Evolutionary conservation across 2,888 invertebrate genomes (phyloP).

Genomic region (Arrhopalites spinosus): DNA sequence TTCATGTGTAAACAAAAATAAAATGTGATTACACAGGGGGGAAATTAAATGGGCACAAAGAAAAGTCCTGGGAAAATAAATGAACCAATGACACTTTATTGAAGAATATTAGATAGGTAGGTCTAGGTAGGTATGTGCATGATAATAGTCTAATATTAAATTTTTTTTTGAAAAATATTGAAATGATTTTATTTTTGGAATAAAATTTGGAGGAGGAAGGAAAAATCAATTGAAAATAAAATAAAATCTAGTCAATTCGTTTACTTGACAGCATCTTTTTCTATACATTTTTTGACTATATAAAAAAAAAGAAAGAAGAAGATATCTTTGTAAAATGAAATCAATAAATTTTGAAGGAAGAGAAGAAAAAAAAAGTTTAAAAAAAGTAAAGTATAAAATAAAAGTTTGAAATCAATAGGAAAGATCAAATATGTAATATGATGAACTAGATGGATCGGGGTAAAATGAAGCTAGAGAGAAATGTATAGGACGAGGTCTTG

Average conservation of each 20-base stretch:
- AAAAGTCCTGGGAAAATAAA: neutral
- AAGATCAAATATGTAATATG: conserved; percentile 30
- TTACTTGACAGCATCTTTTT: neutral
- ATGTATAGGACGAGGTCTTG: neutral
- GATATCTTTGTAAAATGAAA: conserved; percentile 16
- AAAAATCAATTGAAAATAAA: conserved; percentile 2
- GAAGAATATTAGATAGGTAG: neutral
- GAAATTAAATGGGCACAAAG: neutral
- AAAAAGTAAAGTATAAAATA: neutral
- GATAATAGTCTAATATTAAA: neutral
- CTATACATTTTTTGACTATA: neutral
- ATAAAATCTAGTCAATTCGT: conserved; percentile 15
- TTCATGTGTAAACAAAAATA: no score
- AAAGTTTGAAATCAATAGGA: neutral
- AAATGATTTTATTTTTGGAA: neutral
- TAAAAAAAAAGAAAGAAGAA: neutral
- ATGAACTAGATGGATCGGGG: conserved; percentile 26
- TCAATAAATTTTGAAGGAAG: conserved; percentile 15
- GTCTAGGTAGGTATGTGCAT: no score
- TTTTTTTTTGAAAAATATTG: neutral
- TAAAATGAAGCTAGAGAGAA: conserved; percentile 11
- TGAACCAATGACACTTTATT: neutral
- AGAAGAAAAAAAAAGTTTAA: neutral
- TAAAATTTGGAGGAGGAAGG: conserved; percentile 10
- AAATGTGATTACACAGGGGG: no score